Evolutionary conservation across 2,888 invertebrate genomes (phyloP), one percentile per base, ranked within the genome.

Genomic region (Agrochola circellaris): DNA sequence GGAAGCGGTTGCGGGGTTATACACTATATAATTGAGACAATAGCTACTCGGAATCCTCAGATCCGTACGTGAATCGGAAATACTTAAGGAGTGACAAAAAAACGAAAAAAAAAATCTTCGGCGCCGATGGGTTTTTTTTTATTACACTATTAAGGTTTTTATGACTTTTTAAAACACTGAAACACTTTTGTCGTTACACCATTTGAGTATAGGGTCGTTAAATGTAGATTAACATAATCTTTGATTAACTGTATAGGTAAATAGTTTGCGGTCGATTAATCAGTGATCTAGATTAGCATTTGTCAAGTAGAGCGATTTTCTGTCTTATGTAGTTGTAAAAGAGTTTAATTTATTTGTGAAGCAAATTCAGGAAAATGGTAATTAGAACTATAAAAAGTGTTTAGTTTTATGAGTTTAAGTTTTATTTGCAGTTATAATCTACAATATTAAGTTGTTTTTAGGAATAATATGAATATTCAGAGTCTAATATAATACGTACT

Each of bases 11-110:
- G 87, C 90, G 58, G 34, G 26, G 30, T 45, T 64, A 60, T 30
- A 87, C 89, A 89, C 88, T 87, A 93, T 87, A 94, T 95, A 94
- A 95, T 95, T 94, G 94, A 94, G 93, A 93, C 93, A 92, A 94
- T 93, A 92, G 91, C 88, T 83, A 82, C 84, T 72, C 77, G 17
- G 80, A 86, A 79, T 75, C 54, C 26, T 56, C 17, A 82, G 42
- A 74, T 81, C 81, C 80, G 84, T 84, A 89, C 91, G 90, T 91
- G 91, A 76, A 89, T 91, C 93, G 93, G 93, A 93, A 94, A 93
- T 92, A 84, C 89, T 91, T 88, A 87, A 88, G 82, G 73, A 85
- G 83, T 89, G 90, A 89, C 85, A 83, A 87, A 73, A 77, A 84
- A 45, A 88, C 87, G 80, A 75, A 75, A 75, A 65, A 48, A 81